Evolutionary conservation across 2,888 invertebrate genomes (phyloP).

Genomic region (Latrodectus elegans): DNA sequence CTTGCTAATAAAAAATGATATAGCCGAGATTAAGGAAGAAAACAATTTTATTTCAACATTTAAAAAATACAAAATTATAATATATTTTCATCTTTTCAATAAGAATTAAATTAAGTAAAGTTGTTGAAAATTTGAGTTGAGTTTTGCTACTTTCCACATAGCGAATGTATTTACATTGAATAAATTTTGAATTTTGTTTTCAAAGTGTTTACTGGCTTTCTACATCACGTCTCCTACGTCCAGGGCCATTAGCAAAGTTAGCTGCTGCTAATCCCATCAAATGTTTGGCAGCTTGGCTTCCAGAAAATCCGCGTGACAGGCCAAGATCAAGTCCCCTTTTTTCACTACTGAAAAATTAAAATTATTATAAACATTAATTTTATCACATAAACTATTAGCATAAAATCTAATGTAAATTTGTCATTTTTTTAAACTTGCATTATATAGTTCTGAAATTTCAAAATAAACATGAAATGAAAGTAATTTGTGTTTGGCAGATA

Average conservation of each 20-base stretch:
- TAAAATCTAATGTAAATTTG: neutral
- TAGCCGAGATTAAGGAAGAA: too few relatives aligned
- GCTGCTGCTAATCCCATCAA: constrained; percentile 92
- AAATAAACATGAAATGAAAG: neutral
- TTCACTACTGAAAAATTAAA: constrained; percentile 78
- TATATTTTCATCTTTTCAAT: too few relatives aligned
- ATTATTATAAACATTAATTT: neutral
- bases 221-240: constrained; percentile 84
- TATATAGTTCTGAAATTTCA: neutral
- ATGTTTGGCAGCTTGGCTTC: constrained; percentile 91
- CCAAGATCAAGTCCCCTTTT: constrained; percentile 92
- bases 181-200: neutral
- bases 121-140: too few relatives aligned
- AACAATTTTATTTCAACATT: too few relatives aligned
- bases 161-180: too few relatives aligned
- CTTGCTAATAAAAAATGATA: too few relatives aligned
- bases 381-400: neutral
- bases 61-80: too few relatives aligned
- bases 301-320: constrained; percentile 89
- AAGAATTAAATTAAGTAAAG: too few relatives aligned
- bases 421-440: neutral
- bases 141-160: too few relatives aligned
- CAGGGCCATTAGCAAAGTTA: constrained; percentile 91
- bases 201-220: constrained; percentile 65
- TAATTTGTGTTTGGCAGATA: neutral